Evolutionary conservation across 92 coral and sea anemone species (phyloP), one percentile per base, ranked within the genome.

Genomic region (Umimayanthus kanabou): DNA sequence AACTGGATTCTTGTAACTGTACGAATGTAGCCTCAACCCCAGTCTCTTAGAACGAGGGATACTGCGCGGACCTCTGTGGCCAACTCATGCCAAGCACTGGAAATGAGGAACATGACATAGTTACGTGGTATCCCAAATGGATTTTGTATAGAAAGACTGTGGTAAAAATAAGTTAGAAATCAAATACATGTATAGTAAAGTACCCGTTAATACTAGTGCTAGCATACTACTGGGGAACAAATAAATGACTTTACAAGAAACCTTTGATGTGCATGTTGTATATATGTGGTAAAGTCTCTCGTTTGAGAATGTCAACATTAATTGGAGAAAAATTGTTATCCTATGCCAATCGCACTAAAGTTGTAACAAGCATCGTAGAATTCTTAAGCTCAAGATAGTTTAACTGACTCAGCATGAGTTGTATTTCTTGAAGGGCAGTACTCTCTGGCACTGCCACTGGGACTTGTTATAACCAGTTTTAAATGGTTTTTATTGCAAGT

Each of bases 61-160:
- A 16, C 9, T 39, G 15, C 76, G 30, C 23, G 61, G 20, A 3
- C 4, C 18, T 66, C 18, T 43, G 47, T 10, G 39, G 64, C 76
- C 70, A 7, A 26, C 15, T 50, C 84, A 28, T 42, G 15, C 43
- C 39, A 30, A 47, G 61, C 76, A 16, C 13, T 22, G 29, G 53
- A 61, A 61, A 58, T 64, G 73, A 30, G 37, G 0, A 26, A 10
- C 76, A 37, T 64, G 42, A 65, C 58, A 42, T 25, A 7, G 39
- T 42, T 81, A 64, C 10, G 14, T 39, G 20, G 10, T 66, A 81
- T 18, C 64, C 57, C 64, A 26, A 47, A 20, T 70, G 37, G 50
- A 83, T 45, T 45, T 40, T 83, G 77, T 69, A 83, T 47, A 80
- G 85, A 69, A 26, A 80, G 29, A 83, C 66, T 74, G 79, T 39